Percentiles rank a stretch among this genome's conserved stretches.
Conservation (phyloP, 2,113 vertebrate species). For the Austrofundulus limnaeus region DNA sequence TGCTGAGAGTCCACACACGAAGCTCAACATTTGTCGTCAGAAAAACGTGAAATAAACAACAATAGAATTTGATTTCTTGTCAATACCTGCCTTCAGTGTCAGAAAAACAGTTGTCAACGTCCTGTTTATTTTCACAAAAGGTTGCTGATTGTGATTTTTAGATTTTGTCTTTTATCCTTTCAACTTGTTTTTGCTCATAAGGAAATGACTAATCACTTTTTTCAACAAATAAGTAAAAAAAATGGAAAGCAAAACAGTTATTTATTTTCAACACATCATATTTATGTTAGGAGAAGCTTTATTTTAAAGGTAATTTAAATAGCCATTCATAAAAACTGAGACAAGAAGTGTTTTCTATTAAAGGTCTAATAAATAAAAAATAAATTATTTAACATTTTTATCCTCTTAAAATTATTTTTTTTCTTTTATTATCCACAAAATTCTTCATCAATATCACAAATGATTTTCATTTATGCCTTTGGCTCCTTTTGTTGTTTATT, state of each 20-base stretch:
- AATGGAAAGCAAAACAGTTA: background rate
- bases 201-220: background rate
- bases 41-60: slow-evolving; percentile 60
- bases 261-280: background rate
- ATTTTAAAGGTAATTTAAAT: too few relatives aligned
- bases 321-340: too few relatives aligned
- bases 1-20: slow-evolving; percentile 42
- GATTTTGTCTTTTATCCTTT: background rate
- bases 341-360: too few relatives aligned
- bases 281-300: too few relatives aligned
- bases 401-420: too few relatives aligned
- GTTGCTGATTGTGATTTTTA: background rate
- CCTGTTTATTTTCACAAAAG: background rate
- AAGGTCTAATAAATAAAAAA: too few relatives aligned
- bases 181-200: background rate
- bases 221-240: background rate
- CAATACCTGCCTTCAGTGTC: slow-evolving; percentile 3
- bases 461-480: too few relatives aligned
- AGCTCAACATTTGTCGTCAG: slow-evolving; percentile 49
- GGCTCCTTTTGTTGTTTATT: too few relatives aligned
- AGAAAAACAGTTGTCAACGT: background rate
- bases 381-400: too few relatives aligned
- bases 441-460: too few relatives aligned
- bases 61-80: slow-evolving; percentile 52
- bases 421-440: too few relatives aligned